These are phyloP conservation scores for Murina feae DNA, from an alignment of 2,113 vertebrate genomes.

Conservation along the genomic window DNA sequence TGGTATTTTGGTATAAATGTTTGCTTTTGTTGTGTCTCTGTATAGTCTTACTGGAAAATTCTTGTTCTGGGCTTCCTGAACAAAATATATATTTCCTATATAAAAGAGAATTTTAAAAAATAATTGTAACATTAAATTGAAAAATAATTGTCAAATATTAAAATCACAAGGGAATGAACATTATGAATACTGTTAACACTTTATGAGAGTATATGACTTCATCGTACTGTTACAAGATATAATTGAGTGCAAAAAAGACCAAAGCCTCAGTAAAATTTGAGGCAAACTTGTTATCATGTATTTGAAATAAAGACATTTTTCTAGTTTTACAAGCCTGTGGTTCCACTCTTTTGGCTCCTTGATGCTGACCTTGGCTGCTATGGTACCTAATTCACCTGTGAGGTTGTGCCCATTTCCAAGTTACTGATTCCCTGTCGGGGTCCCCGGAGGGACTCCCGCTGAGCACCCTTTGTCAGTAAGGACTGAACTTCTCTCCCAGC, in stretches of 20 bases:
- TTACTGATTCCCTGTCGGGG: accelerated
- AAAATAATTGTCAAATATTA: neutral
- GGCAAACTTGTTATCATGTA: slow-evolving; percentile 66
- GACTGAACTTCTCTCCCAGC: neutral
- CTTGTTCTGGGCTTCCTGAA: slow-evolving; percentile 50
- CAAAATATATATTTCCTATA: slow-evolving; percentile 59
- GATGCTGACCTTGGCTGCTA: neutral
- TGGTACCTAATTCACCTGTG: accelerated
- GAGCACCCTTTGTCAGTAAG: accelerated
- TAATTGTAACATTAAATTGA: neutral
- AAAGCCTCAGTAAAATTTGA: slow-evolving; percentile 42
- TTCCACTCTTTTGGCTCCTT: slow-evolving; percentile 59
- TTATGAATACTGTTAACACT: neutral
- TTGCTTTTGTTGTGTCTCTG: slow-evolving; percentile 40
- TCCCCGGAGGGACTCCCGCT: accelerated
- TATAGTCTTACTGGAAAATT: slow-evolving; percentile 39
- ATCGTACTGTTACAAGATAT: slow-evolving; percentile 62
- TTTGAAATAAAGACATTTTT: slow-evolving; percentile 82
- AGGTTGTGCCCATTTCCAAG: accelerated
- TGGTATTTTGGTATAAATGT: slow-evolving; percentile 8
- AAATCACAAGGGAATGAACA: neutral
- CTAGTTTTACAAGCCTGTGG: slow-evolving; percentile 66
- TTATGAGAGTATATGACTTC: neutral
- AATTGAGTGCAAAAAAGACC: slow-evolving; percentile 30
- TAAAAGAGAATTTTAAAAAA: slow-evolving; percentile 51